phyloP scores from a whole-genome alignment of 2,797 vertebrate genomes.

The Sebastes diploproa region DNA sequence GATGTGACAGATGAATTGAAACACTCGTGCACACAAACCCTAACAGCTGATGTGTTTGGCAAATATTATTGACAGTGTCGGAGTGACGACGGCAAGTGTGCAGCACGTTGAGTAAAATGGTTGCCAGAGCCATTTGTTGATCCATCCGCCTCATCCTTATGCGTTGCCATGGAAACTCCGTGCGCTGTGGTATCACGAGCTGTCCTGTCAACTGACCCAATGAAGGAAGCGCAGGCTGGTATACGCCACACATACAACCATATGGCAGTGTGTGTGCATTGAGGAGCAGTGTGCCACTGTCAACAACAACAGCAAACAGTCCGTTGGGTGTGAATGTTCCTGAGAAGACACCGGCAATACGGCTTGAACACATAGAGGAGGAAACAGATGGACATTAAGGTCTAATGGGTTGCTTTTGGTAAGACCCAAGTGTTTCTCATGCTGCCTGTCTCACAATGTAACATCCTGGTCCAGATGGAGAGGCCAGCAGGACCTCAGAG shows the following conservation, averaged over 20 bases:
- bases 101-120: background rate
- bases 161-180: slow-evolving; percentile 62
- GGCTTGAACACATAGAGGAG: slow-evolving; percentile 7
- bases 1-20: background rate
- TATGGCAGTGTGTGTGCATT: slow-evolving; percentile 8
- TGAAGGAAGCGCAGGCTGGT: slow-evolving; percentile 4
- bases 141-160: background rate
- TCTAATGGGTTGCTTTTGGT: slow-evolving; percentile 32
- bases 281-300: slow-evolving; percentile 19
- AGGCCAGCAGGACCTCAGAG: background rate
- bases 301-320: slow-evolving; percentile 44
- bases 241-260: slow-evolving; percentile 12
- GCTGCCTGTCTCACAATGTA: background rate
- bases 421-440: slow-evolving; percentile 17
- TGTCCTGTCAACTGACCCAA: slow-evolving; percentile 29
- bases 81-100: background rate
- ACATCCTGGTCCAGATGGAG: slow-evolving; percentile 12
- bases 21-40: background rate
- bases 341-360: slow-evolving; percentile 21
- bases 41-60: background rate
- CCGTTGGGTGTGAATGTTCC: slow-evolving; percentile 22
- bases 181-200: slow-evolving; percentile 15
- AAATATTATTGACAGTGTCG: slow-evolving; percentile 5
- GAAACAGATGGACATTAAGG: slow-evolving; percentile 57
- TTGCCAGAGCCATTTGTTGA: slow-evolving; percentile 31